Evolutionary conservation across 2,113 vertebrate species (phyloP).

Genomic region (Polypterus bichir): DNA sequence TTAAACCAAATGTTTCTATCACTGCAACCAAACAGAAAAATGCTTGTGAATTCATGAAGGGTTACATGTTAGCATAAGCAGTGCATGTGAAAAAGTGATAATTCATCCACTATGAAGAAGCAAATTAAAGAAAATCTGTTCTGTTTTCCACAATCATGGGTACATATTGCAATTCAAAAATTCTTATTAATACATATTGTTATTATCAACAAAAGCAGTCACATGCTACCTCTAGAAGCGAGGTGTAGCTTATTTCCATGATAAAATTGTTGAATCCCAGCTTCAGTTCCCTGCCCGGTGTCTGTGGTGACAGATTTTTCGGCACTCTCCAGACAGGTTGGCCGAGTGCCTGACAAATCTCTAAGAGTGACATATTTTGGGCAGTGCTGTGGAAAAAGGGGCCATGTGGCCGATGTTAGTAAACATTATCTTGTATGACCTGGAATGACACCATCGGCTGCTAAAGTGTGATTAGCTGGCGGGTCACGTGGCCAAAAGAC

Average conservation of each 20-base stretch:
- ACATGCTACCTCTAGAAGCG: not conserved
- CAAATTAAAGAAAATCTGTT: too few relatives aligned
- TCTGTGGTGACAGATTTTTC: constrained; percentile 51
- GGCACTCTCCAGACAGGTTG: constrained; percentile 50
- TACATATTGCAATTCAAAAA: too few relatives aligned
- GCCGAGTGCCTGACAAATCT: constrained; percentile 47
- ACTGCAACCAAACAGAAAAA: too few relatives aligned
- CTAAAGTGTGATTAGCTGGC: constrained; percentile 61
- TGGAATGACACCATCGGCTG: constrained; percentile 47
- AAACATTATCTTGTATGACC: constrained; percentile 73
- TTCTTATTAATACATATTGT: too few relatives aligned
- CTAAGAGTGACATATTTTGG: constrained; percentile 70
- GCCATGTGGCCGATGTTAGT: constrained; percentile 82
- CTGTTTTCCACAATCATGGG: too few relatives aligned
- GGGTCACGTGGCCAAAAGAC: constrained; percentile 54
- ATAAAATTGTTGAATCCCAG: constrained; percentile 5
- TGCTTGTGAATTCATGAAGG: too few relatives aligned
- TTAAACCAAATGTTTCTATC: too few relatives aligned
- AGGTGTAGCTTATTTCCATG: not conserved
- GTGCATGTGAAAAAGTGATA: too few relatives aligned
- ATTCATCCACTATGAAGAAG: too few relatives aligned
- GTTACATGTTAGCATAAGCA: too few relatives aligned
- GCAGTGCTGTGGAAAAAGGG: constrained; percentile 41
- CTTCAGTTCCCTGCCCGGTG: constrained; percentile 23
- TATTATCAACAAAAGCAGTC: too few relatives aligned